These are phyloP conservation scores for Yponomeuta evonymella DNA, from an alignment of 2,888 invertebrate species.

Conservation along the genomic window DNA sequence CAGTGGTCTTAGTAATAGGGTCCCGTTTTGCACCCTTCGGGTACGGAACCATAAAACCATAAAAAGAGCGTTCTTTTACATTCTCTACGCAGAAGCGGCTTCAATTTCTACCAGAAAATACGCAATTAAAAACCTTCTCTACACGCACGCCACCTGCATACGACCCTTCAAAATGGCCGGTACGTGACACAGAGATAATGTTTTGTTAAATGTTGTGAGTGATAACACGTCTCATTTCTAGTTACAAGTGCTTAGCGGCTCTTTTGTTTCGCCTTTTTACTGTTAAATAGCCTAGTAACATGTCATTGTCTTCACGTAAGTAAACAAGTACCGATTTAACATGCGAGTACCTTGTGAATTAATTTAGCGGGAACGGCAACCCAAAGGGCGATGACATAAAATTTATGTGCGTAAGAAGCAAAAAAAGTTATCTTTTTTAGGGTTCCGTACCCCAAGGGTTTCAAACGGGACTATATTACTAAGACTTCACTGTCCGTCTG, in stretches of 20 bases:
- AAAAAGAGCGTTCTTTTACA: not conserved
- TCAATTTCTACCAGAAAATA: not conserved
- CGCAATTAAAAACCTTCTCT: not conserved
- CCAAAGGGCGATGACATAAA: not conserved
- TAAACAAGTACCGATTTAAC: not conserved
- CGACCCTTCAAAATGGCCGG: not conserved
- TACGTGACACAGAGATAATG: not conserved
- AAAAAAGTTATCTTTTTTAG: too few species aligned
- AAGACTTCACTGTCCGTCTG: too few species aligned
- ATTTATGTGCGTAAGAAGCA: not conserved
- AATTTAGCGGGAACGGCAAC: not conserved
- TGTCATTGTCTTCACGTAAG: not conserved
- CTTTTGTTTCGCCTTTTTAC: not conserved
- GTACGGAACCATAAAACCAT: too few species aligned
- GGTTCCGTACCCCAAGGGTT: too few species aligned
- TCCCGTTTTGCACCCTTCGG: too few species aligned
- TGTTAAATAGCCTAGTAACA: constrained; percentile 1
- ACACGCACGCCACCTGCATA: not conserved
- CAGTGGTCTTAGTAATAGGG: too few species aligned
- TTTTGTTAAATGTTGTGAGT: not conserved
- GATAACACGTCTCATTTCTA: constrained; percentile 3
- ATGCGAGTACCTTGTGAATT: not conserved
- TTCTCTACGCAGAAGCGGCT: not conserved
- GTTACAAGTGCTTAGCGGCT: not conserved
- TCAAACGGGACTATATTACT: too few species aligned